Base-by-base conservation (phyloP, 1,140 invertebrate species). In the Akabosia matsudoensis region DNA sequence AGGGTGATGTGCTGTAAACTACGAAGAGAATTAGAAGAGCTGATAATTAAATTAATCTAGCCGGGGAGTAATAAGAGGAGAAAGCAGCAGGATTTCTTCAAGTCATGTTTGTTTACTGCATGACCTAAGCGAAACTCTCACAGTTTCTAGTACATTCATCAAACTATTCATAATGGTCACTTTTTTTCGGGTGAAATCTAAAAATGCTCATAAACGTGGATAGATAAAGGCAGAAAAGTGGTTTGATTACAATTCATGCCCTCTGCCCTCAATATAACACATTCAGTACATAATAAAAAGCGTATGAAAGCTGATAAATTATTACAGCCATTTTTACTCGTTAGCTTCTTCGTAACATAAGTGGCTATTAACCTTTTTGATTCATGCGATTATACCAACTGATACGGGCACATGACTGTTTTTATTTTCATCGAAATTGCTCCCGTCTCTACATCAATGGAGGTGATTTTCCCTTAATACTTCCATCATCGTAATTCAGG, bases 41-140 rank as follows among this genome's bases (percentile, higher is more conserved):
- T 54, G 76, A 77, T 79, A 79, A 79, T 79, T 79, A 77, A 79
- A 79, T 79, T 79, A 79, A 79, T 79, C 75, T 67, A 45, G 37
- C 37, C 18, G 37, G 37, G 18, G 37, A 45, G 37, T 45, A 45
- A 45, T 45, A 45, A 45, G 37, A 45, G 37, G 37, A 45, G 37
- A 45, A 45, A 45, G 37, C 18, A 45, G 37, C 18, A 18, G 37
- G 37, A 45, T 10, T 10, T 45, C 18, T 45, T 45, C 18, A 7
- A 45, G 37, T 45, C 37, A 45, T 45, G 37, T 45, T 45, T n/a
- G n/a, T n/a, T n/a, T n/a, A n/a, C n/a, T n/a, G n/a, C n/a, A n/a
- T n/a, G n/a, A n/a, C n/a, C n/a, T n/a, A n/a, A n/a, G n/a, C n/a
- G n/a, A n/a, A n/a, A n/a, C n/a, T n/a, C n/a, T n/a, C n/a, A n/a